Percentiles rank a stretch among this genome's conserved stretches.
Conservation (phyloP, 2,113 vertebrate species). For the Hippocampus guttulatus region DNA sequence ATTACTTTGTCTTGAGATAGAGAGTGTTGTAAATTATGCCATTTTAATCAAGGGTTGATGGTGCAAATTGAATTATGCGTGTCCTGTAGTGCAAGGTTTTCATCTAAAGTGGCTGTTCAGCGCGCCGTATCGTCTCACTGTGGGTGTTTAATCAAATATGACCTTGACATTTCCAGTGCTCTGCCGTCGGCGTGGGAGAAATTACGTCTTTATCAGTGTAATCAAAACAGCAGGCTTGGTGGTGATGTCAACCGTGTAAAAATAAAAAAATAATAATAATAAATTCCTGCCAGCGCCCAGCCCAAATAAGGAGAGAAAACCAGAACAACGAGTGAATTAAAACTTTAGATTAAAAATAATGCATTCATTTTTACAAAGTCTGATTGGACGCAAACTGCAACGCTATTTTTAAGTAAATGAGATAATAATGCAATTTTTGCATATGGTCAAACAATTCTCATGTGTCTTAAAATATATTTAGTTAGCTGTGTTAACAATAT, state of each 20-base stretch:
- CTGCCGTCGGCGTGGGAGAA: background rate
- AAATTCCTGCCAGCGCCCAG: background rate
- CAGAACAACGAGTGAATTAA: background rate
- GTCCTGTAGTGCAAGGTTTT: conserved; percentile 1
- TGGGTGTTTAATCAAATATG: conserved; percentile 9
- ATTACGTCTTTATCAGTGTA: conserved; percentile 1
- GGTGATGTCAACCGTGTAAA: conserved; percentile 5
- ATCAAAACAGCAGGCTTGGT: conserved; percentile 6
- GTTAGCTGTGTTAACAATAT: background rate
- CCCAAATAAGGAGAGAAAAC: background rate
- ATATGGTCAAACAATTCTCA: background rate
- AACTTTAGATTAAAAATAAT: background rate
- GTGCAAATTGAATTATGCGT: conserved; percentile 9
- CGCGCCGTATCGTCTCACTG: background rate
- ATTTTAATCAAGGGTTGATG: conserved; percentile 9
- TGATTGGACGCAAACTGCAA: background rate
- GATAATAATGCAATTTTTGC: background rate
- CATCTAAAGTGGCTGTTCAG: conserved; percentile 7
- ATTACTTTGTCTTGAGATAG: conserved; percentile 2
- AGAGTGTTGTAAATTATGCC: conserved; percentile 3
- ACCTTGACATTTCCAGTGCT: conserved; percentile 10
- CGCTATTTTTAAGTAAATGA: background rate
- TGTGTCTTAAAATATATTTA: background rate
- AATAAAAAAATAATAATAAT: background rate
- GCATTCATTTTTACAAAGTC: background rate